Base-by-base conservation (phyloP, 2,888 invertebrate genomes). In the Therioaphis trifolii region DNA sequence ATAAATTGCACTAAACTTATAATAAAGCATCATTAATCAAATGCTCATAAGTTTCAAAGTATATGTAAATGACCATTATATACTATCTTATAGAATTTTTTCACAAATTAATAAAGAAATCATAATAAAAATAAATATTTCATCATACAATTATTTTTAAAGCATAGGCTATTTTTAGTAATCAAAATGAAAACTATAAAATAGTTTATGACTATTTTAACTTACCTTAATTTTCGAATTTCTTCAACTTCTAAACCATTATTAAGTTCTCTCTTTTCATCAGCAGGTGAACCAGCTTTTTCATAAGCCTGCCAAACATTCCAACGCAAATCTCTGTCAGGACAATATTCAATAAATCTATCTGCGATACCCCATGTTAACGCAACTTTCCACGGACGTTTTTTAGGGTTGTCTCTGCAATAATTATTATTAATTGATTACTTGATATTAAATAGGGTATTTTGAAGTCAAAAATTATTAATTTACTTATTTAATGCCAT, bases 301-400 rank as follows among this genome's bases (percentile, higher is more conserved):
- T 92, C 91, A 87, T 92, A 90, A 0, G 95, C 95, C 85, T 94
- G 92, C 96, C 97, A 98, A 0, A 94, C 89, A 87, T 95, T 95
- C 93, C 94, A 95, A 49, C 98, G 91, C 61, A 94, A 88, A 55
- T 91, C 90, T 85, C 95, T 91, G 87, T 94, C 93, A 0, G 95
- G 93, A 88, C 98, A 98, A 88, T 95, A 92, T 88, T 96, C 93
- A 89, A 98, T 90, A 88, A 97, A 95, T 5, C 92, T 91, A 84
- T 92, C 90, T 86, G 93, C 93, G 71, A 95, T 90, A 85, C 92
- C 91, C 0, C 94, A 93, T 79, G 94, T 91, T n/a, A 96, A 89
- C 0, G 93, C 94, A 0, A 95, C 90, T 86, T 91, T 92, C 97
- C 97, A 97, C 0, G 97, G 97, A 0, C 96, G 97, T 86, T 91